Conservation (phyloP, 1,140 invertebrate genomes). For the Antheraea pernyi region DNA sequence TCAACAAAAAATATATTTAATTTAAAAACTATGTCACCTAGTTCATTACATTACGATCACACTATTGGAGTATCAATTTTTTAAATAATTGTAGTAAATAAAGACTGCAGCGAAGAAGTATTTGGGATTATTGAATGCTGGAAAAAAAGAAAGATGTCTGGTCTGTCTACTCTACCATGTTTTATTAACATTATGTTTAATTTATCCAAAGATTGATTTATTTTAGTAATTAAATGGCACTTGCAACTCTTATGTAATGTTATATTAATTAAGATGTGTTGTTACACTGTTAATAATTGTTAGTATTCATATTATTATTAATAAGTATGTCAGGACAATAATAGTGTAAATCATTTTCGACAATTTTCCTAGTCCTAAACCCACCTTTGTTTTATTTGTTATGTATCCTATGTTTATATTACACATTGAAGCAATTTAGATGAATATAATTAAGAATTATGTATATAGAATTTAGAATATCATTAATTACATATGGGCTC, state of each 20-base stretch:
- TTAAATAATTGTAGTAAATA: too few species aligned
- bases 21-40: too few species aligned
- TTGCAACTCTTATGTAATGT: neutral
- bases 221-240: neutral
- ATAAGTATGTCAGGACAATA: neutral
- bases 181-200: neutral
- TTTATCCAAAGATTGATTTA: neutral
- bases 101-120: too few species aligned
- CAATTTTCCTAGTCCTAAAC: neutral
- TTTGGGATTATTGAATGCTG: too few species aligned
- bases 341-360: neutral
- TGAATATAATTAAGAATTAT: neutral
- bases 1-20: too few species aligned
- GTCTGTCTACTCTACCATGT: too few species aligned
- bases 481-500: neutral
- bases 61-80: too few species aligned
- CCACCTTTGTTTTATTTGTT: neutral
- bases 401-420: neutral
- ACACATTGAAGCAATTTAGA: neutral
- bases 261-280: neutral
- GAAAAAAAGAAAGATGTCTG: too few species aligned
- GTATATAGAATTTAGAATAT: neutral
- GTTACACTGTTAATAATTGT: neutral
- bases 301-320: neutral
- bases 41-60: too few species aligned